Conservation (phyloP, 2,888 invertebrate species). For the Leptinotarsa juncta region DNA sequence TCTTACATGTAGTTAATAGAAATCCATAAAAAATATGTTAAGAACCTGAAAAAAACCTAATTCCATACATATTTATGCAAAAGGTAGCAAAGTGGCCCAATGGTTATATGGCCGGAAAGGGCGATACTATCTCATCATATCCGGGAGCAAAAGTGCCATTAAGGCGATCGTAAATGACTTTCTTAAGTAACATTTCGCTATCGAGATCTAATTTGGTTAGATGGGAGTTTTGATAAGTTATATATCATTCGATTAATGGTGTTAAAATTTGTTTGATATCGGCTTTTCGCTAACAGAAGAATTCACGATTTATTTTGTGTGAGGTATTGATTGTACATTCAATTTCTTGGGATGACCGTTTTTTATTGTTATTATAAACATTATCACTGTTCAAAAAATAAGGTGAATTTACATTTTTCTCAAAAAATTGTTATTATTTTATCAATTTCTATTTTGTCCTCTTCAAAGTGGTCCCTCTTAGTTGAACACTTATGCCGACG, state of each 20-base stretch:
- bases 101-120: conserved; percentile 14
- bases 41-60: conserved; percentile 31
- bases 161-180: conserved; percentile 49
- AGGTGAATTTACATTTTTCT: too few species aligned
- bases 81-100: conserved; percentile 34
- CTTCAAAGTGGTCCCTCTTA: too few species aligned
- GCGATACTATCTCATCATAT: conserved; percentile 58
- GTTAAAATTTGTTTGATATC: conserved; percentile 21
- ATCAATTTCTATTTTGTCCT: too few species aligned
- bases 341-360: too few species aligned
- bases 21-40: conserved; percentile 32
- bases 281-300: background rate
- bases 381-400: too few species aligned
- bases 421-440: too few species aligned
- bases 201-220: conserved; percentile 39
- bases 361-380: too few species aligned
- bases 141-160: conserved; percentile 51
- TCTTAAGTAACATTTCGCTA: conserved; percentile 51
- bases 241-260: conserved; percentile 33
- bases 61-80: conserved; percentile 40
- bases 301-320: background rate
- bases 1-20: conserved; percentile 22
- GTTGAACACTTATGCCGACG: too few species aligned
- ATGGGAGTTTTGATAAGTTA: conserved; percentile 27
- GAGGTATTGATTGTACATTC: background rate